These are phyloP conservation scores for Aphelenchoides fujianensis DNA, from an alignment of 1,140 invertebrate genomes.

Conservation along the genomic window DNA sequence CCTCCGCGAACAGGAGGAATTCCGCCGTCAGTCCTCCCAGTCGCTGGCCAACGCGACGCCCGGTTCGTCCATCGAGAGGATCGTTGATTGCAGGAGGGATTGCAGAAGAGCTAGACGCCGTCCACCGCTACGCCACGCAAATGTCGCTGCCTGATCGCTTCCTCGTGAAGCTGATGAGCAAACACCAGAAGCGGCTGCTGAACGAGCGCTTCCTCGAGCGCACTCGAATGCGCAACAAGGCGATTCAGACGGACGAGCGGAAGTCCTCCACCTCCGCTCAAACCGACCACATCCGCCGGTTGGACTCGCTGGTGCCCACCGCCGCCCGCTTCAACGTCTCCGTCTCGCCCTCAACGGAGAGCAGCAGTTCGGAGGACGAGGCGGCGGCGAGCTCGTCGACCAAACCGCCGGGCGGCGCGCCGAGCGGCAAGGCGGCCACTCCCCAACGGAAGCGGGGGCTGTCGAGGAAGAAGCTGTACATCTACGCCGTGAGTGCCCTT, in stretches of 20 bases:
- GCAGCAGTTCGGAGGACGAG: not conserved
- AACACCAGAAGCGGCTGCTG: conserved; percentile 34
- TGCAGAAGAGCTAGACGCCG: conserved; percentile 25
- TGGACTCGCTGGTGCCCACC: conserved; percentile 14
- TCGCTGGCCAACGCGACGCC: conserved; percentile 14
- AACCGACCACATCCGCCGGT: conserved; percentile 23
- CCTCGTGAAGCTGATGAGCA: conserved; percentile 38
- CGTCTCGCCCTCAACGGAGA: conserved; percentile 9
- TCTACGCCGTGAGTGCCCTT: too few relatives aligned
- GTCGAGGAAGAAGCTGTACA: conserved; percentile 32
- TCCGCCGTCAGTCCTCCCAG: not conserved
- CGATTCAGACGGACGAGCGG: conserved; percentile 36
- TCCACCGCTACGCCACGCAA: conserved; percentile 34
- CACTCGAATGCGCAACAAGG: conserved; percentile 32
- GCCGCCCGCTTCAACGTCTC: conserved; percentile 3
- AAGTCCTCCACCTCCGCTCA: conserved; percentile 37
- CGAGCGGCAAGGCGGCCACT: not conserved
- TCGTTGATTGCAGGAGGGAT: not conserved
- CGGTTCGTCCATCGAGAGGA: not conserved
- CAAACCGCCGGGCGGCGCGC: not conserved
- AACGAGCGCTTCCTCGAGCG: conserved; percentile 42
- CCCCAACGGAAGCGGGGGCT: conserved; percentile 30
- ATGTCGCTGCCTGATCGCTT: conserved; percentile 25
- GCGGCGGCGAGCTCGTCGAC: not conserved
- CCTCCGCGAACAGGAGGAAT: conserved; percentile 25